Conservation (phyloP, 2,797 vertebrate species). For the Pangasius macronema region DNA sequence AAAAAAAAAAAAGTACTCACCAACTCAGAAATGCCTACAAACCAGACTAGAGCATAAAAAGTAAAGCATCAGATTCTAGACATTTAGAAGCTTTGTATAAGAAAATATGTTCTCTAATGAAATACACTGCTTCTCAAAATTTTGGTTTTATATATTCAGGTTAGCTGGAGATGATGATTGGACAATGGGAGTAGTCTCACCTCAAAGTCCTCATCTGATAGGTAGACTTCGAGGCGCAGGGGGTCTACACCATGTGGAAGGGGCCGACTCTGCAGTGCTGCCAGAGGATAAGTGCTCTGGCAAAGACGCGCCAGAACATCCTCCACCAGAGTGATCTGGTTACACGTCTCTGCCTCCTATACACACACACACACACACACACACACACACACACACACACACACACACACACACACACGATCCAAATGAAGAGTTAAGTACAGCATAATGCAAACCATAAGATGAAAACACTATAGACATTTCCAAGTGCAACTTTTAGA, state of each 20-base stretch:
- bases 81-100: neutral
- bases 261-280: conserved; percentile 86
- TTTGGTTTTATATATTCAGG: too few relatives aligned
- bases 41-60: conserved; percentile 52
- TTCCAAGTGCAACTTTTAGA: neutral
- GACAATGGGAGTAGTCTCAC: conserved; percentile 66
- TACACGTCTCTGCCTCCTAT: conserved; percentile 92
- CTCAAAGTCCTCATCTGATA: conserved; percentile 93
- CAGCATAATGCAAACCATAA: neutral
- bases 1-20: conserved; percentile 51
- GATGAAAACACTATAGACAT: neutral
- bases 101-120: neutral
- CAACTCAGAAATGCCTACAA: conserved; percentile 54
- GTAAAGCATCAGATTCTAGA: conserved; percentile 41
- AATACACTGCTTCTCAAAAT: neutral
- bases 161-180: too few relatives aligned
- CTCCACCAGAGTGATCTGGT: conserved; percentile 96
- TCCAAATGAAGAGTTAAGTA: neutral
- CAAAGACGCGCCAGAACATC: conserved; percentile 91
- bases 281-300: conserved; percentile 87
- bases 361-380: conserved; percentile 17
- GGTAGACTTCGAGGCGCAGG: conserved; percentile 93
- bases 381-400: neutral
- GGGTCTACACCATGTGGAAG: conserved; percentile 95
- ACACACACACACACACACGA: conserved; percentile 8